Evolutionary conservation across 2,888 invertebrate species (phyloP).

Genomic region (Baccha elongata): DNA sequence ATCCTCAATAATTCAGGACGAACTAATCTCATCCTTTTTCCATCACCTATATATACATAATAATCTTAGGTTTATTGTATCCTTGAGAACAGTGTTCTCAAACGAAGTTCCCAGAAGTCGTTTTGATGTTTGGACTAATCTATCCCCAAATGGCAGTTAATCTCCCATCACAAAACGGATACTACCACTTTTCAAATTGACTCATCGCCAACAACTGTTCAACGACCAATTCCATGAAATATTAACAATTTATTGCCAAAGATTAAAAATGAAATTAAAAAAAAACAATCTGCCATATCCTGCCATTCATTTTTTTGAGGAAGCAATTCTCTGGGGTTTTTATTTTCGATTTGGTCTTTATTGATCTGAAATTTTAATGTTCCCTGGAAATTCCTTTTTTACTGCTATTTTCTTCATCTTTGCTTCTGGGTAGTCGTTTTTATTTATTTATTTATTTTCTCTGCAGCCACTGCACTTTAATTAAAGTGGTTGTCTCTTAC

Average conservation of each 20-base stretch:
- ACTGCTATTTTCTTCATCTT: slow-evolving; percentile 1
- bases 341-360: slow-evolving; percentile 52
- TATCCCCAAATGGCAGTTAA: slow-evolving; percentile 12
- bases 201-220: neutral
- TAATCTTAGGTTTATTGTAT: no score
- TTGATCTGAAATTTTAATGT: slow-evolving; percentile 58
- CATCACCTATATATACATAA: neutral
- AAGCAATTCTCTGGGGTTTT: slow-evolving; percentile 32
- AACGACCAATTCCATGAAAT: slow-evolving; percentile 12
- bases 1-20: slow-evolving; percentile 6
- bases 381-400: slow-evolving; percentile 19
- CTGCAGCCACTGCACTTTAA: slow-evolving; percentile 3
- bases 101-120: neutral
- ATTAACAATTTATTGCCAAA: slow-evolving; percentile 8
- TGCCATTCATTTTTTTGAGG: neutral
- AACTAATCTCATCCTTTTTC: neutral
- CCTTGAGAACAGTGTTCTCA: neutral
- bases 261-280: neutral
- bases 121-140: slow-evolving; percentile 2
- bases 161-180: neutral
- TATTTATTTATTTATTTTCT: neutral
- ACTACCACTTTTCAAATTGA: slow-evolving; percentile 9
- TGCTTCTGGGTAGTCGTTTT: neutral
- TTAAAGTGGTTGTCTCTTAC: neutral
- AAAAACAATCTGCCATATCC: neutral